Conservation (phyloP, 1,140 invertebrate genomes). For the Halesus radiatus region DNA sequence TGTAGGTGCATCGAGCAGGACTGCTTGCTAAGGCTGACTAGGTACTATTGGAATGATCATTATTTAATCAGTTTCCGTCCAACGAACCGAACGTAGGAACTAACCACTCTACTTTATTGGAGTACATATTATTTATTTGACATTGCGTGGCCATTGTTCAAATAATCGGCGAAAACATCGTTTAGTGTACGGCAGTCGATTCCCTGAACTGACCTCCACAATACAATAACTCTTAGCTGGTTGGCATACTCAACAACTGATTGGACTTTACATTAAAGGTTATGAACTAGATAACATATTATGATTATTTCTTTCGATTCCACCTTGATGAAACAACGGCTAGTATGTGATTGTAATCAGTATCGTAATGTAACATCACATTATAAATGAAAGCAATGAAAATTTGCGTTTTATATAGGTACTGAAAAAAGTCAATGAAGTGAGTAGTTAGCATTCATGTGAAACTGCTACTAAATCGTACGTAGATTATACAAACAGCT, state of each 20-base stretch:
- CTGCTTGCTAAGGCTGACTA: neutral
- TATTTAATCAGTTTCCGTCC: neutral
- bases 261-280: too few relatives aligned
- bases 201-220: neutral
- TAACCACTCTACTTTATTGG: too few relatives aligned
- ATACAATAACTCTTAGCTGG: too few relatives aligned
- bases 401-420: neutral
- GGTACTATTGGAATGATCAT: neutral
- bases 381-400: too few relatives aligned
- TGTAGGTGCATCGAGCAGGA: too few relatives aligned
- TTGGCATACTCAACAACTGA: too few relatives aligned
- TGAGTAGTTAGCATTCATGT: slow-evolving; percentile 19
- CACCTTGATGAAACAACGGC: too few relatives aligned
- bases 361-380: too few relatives aligned
- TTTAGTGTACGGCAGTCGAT: neutral
- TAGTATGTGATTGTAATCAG: too few relatives aligned
- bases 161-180: neutral
- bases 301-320: too few relatives aligned
- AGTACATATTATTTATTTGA: neutral
- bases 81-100: too few relatives aligned
- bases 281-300: too few relatives aligned
- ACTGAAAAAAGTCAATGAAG: slow-evolving; percentile 14
- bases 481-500: slow-evolving; percentile 30
- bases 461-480: slow-evolving; percentile 35
- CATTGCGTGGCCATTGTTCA: neutral